These are phyloP conservation scores for Rachycentron canadum DNA, from an alignment of 2,797 vertebrate genomes.

Conservation along the genomic window DNA sequence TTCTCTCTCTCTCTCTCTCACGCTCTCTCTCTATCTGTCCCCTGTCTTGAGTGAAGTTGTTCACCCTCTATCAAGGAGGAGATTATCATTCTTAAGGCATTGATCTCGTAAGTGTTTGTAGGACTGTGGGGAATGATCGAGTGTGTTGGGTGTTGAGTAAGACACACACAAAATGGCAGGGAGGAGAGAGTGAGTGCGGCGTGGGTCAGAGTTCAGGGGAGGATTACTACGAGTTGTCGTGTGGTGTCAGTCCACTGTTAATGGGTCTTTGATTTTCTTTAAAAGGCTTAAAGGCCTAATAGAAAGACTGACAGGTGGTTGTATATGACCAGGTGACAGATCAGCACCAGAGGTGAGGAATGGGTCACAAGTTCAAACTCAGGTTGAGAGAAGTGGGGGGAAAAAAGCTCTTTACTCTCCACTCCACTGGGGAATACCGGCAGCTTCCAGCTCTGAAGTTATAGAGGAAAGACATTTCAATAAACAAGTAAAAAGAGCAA, in stretches of 20 bases:
- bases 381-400: constrained; percentile 11
- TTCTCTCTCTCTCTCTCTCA: constrained; percentile 24
- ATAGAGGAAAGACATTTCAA: background rate
- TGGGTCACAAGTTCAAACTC: constrained; percentile 63
- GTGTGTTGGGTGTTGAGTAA: constrained; percentile 37
- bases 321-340: constrained; percentile 51
- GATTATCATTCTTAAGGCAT: constrained; percentile 86
- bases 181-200: constrained; percentile 51
- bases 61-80: constrained; percentile 87
- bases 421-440: background rate
- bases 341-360: constrained; percentile 39
- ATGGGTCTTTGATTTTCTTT: constrained; percentile 83
- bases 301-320: constrained; percentile 59
- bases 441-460: background rate
- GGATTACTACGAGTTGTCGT: constrained; percentile 71
- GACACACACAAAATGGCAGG: constrained; percentile 45
- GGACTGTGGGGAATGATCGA: constrained; percentile 69
- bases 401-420: background rate
- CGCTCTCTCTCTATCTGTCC: constrained; percentile 39
- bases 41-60: constrained; percentile 73
- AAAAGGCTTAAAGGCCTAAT: constrained; percentile 69
- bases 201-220: constrained; percentile 75
- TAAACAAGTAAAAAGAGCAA: background rate
- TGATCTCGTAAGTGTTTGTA: constrained; percentile 80
- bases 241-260: constrained; percentile 71